Evolutionary conservation across 2,888 invertebrate genomes (phyloP), one percentile per base, ranked within the genome.

Genomic region (Scrobipalpa atriplicella): DNA sequence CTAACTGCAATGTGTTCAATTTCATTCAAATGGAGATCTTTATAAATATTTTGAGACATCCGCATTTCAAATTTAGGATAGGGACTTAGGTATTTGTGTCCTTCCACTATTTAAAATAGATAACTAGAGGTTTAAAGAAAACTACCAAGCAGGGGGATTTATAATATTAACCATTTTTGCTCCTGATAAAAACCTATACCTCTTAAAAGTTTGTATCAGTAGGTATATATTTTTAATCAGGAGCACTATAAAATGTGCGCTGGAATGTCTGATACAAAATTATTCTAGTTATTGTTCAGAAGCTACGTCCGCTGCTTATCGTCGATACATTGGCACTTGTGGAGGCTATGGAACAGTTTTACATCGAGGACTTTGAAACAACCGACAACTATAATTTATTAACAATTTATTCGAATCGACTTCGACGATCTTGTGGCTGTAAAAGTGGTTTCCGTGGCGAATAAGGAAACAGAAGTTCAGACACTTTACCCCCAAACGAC

Each of bases 241-340:
- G 21, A 62, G 38, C 58, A 38, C 60, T 64, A 58, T 65, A 65
- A 36, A 74, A 74, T 75, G 73, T 75, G 76, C 77, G 76, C 75
- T 82, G 85, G 88, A 85, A 86, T 86, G 85, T 81, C 67, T 79
- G 79, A 80, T 85, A 83, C 78, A 78, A 79, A 81, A 82, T 80
- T 81, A 85, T 81, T 80, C 75, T 83, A 84, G 79, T 84, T 83
- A 82, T 84, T 82, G 80, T 83, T 82, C 78, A 73, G 58, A 38
- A 73, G 76, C 78, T 80, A 82, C 78, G 80, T 80, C 81, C 80
- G 78, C 76, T 76, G 75, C 69, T 73, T 67, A 62, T 62, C 54
- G 66, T 68, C 74, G 75, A 75, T 69, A 77, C 75, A 79, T 90
- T 90, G 89, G 89, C 89, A 90, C 89, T 89, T 89, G 81, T 74